phyloP scores from a whole-genome alignment of 2,888 invertebrate species.

The Diarsia dahlii region DNA sequence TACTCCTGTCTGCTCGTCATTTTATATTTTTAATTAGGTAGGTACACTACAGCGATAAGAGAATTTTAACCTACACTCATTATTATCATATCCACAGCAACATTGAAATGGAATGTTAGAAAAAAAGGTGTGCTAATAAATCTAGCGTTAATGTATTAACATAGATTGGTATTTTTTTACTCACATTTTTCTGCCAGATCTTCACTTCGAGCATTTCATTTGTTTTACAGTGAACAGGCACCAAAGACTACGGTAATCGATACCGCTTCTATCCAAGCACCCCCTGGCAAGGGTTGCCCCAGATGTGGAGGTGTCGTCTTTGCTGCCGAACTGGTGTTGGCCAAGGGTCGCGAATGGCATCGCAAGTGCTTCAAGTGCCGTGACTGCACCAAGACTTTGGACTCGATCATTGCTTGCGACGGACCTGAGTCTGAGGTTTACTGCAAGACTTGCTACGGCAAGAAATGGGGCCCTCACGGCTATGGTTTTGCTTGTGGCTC shows the following conservation, averaged over 20 bases:
- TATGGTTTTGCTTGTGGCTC: slow-evolving; percentile 99
- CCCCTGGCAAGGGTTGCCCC: slow-evolving; percentile 96
- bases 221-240: slow-evolving; percentile 92
- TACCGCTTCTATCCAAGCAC: slow-evolving; percentile 95
- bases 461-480: slow-evolving; percentile 99
- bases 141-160: slow-evolving; percentile 6
- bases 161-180: neutral
- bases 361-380: slow-evolving; percentile 98
- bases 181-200: slow-evolving; percentile 7
- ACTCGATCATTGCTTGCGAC: slow-evolving; percentile 98
- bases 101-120: slow-evolving; percentile 21
- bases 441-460: slow-evolving; percentile 99
- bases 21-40: neutral
- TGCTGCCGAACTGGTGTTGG: slow-evolving; percentile 98
- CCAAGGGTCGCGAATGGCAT: slow-evolving; percentile 98
- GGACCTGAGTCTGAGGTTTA: slow-evolving; percentile 98
- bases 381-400: slow-evolving; percentile 98
- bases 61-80: slow-evolving; percentile 6
- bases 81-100: neutral
- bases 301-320: slow-evolving; percentile 97
- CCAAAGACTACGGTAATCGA: slow-evolving; percentile 95
- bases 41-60: neutral
- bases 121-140: slow-evolving; percentile 29
- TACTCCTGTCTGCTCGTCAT: neutral
- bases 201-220: slow-evolving; percentile 21